Conservation (phyloP, 2,888 invertebrate species). For the Mayetiola destructor region DNA sequence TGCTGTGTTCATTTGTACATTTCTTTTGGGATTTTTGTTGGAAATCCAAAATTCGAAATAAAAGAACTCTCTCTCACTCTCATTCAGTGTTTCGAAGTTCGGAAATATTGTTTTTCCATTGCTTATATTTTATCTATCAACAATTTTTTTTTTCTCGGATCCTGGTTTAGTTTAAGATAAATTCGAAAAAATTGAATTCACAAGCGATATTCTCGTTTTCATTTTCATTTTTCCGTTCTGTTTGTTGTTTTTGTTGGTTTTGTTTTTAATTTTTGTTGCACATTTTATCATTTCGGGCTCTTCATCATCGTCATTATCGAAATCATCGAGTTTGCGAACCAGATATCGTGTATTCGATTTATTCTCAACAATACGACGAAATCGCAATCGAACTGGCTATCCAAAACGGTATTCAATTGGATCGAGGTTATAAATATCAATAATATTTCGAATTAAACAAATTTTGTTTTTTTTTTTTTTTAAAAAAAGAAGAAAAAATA, state of each 20-base stretch:
- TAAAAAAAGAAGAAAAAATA: not conserved
- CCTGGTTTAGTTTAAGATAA: not conserved
- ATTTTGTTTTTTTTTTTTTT: not conserved
- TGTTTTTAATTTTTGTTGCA: conserved; percentile 8
- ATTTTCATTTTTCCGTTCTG: conserved; percentile 11
- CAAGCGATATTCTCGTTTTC: conserved; percentile 5
- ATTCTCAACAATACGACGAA: not conserved
- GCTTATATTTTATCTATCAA: not conserved
- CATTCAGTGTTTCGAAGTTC: no score
- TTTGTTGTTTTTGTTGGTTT: conserved; percentile 10
- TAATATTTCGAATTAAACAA: not conserved
- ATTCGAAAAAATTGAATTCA: conserved; percentile 5
- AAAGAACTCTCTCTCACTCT: no score
- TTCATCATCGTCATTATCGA: not conserved
- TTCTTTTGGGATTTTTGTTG: no score
- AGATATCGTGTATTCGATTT: not conserved
- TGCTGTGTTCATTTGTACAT: no score
- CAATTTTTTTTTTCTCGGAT: not conserved
- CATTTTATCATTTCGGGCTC: conserved; percentile 11
- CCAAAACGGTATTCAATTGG: not conserved
- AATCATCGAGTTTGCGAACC: not conserved
- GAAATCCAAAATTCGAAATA: no score
- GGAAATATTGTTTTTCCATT: no score
- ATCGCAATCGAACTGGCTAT: not conserved
- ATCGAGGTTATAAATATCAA: not conserved